Percentiles rank a stretch among this genome's conserved stretches.
Evolutionary conservation across 2,797 vertebrate genomes (phyloP).

Genomic region (Ammospiza maritima): DNA sequence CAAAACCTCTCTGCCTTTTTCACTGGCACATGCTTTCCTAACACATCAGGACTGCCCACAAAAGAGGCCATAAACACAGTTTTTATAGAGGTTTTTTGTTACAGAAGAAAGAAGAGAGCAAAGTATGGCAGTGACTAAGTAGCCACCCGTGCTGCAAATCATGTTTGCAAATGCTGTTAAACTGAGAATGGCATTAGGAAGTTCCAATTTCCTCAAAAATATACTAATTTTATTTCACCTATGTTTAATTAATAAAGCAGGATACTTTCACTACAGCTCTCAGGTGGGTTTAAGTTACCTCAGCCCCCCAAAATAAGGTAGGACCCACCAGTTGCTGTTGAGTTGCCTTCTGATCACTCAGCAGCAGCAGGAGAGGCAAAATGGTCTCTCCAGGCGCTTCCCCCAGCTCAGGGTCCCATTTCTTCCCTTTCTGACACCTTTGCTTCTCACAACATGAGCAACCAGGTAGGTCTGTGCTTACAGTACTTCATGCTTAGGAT

Average conservation of each 20-base stretch:
- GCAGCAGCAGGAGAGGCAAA: not conserved
- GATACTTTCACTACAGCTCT: not conserved
- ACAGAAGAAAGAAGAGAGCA: not conserved
- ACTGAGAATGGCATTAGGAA: not conserved
- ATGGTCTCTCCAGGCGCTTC: not conserved
- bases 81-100: not conserved
- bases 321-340: not conserved
- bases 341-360: not conserved
- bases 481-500: not conserved
- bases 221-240: not conserved
- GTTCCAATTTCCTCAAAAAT: not conserved
- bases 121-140: not conserved
- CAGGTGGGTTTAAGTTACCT: not conserved
- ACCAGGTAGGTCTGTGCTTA: not conserved
- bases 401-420: not conserved
- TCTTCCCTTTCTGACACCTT: not conserved
- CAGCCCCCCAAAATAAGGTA: not conserved
- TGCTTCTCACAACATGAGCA: not conserved
- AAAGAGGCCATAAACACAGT: not conserved
- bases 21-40: not conserved
- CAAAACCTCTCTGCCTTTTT: not conserved
- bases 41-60: not conserved
- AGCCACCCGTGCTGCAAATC: not conserved
- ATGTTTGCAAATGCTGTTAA: not conserved
- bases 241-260: not conserved